Percentiles rank a stretch among this genome's conserved stretches.
These are phyloP conservation scores for Helleia helle DNA, from an alignment of 2,888 invertebrate genomes.

Conservation along the genomic window DNA sequence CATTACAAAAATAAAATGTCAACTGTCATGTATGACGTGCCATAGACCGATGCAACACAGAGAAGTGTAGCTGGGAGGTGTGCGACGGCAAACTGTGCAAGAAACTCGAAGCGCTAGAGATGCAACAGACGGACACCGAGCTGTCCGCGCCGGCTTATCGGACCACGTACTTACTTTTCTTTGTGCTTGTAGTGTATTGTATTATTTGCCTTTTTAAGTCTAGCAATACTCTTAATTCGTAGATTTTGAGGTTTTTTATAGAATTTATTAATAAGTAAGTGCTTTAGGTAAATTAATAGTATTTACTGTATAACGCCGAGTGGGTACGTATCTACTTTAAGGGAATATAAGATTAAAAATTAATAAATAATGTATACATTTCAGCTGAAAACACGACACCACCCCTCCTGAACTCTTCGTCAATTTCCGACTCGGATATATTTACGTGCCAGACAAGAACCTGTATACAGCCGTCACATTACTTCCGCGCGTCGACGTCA, in stretches of 20 bases:
- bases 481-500: conserved; percentile 44
- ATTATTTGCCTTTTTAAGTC: no score
- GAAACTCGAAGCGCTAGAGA: conserved; percentile 51
- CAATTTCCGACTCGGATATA: conserved; percentile 49
- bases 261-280: no score
- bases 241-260: no score
- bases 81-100: conserved; percentile 67
- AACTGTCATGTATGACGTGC: conserved; percentile 6
- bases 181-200: no score
- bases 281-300: no score
- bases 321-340: no score
- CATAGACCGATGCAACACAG: conserved; percentile 62
- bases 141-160: no score
- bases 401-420: conserved; percentile 45
- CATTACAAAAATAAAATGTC: not conserved
- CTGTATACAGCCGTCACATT: conserved; percentile 61
- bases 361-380: conserved; percentile 17
- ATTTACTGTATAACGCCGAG: no score
- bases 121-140: conserved; percentile 43
- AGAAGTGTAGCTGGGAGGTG: conserved; percentile 61
- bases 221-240: no score
- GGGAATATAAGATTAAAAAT: no score
- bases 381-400: conserved; percentile 59
- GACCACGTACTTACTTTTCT: no score
- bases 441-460: conserved; percentile 58